Percentiles rank a stretch among this genome's conserved stretches.
Evolutionary conservation across 23 tunicate species (phyloP).

Genomic region (Oikopleura albicans): DNA sequence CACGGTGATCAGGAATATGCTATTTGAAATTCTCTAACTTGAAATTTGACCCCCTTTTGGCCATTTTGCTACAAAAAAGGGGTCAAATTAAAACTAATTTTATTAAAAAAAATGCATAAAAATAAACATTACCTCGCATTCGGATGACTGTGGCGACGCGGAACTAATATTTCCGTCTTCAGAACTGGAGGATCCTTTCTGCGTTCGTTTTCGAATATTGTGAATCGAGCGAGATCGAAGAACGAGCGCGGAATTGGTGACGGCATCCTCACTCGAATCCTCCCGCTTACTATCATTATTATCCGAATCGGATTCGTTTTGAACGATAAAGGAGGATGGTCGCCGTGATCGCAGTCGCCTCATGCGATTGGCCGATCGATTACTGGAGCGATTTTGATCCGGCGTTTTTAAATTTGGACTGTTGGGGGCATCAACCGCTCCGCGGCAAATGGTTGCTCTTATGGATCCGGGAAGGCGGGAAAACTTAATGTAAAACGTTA

Average conservation of each 20-base stretch:
- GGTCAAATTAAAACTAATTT: no score
- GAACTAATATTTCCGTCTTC: neutral
- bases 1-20: no score
- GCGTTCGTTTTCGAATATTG: neutral
- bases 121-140: conserved; percentile 7
- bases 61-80: no score
- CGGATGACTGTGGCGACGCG: neutral
- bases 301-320: neutral
- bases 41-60: no score
- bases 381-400: neutral
- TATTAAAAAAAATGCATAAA: no score
- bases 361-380: neutral
- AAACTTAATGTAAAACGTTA: no score
- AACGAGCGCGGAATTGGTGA: neutral
- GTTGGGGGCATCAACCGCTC: neutral
- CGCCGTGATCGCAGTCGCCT: neutral
- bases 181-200: neutral
- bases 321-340: neutral
- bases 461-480: neutral
- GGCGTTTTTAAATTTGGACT: neutral
- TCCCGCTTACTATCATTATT: neutral
- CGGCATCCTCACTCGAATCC: neutral
- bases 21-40: no score
- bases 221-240: neutral
- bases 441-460: neutral